Conservation (phyloP, 2,888 invertebrate species). For the Drosophila diplacantha region DNA sequence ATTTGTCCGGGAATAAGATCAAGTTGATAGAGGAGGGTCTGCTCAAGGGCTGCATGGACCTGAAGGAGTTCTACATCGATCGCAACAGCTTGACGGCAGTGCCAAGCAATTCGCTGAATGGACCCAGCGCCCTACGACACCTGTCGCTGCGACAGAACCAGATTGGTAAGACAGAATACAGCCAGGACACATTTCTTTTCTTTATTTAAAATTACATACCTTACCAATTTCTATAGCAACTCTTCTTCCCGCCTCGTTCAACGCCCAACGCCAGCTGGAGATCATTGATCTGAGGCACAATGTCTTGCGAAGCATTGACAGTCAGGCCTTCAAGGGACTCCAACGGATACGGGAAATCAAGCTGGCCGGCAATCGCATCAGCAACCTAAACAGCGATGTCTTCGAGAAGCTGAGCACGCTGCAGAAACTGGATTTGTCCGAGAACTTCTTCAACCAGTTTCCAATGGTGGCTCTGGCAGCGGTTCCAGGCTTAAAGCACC, state of each 20-base stretch:
- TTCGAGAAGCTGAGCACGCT: constrained; percentile 86
- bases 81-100: constrained; percentile 87
- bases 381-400: constrained; percentile 89
- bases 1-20: constrained; percentile 89
- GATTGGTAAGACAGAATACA: constrained; percentile 81
- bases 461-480: constrained; percentile 87
- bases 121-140: constrained; percentile 85
- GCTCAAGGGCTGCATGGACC: constrained; percentile 87
- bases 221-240: constrained; percentile 78
- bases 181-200: too few relatives aligned
- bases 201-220: not conserved
- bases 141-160: constrained; percentile 88
- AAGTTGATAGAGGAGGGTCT: constrained; percentile 91
- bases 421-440: constrained; percentile 88
- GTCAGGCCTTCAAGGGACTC: constrained; percentile 85
- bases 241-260: constrained; percentile 84
- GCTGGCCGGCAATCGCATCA: constrained; percentile 87
- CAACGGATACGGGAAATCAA: constrained; percentile 83
- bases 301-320: constrained; percentile 86
- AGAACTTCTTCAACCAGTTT: constrained; percentile 90
- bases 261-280: constrained; percentile 84
- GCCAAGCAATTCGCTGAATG: constrained; percentile 89
- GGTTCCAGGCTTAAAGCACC: constrained; percentile 83
- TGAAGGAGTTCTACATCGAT: constrained; percentile 89
- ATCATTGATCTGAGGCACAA: constrained; percentile 89